Evolutionary conservation across 2,888 invertebrate species (phyloP), one percentile per base, ranked within the genome.

Genomic region (Clunio marinus): DNA sequence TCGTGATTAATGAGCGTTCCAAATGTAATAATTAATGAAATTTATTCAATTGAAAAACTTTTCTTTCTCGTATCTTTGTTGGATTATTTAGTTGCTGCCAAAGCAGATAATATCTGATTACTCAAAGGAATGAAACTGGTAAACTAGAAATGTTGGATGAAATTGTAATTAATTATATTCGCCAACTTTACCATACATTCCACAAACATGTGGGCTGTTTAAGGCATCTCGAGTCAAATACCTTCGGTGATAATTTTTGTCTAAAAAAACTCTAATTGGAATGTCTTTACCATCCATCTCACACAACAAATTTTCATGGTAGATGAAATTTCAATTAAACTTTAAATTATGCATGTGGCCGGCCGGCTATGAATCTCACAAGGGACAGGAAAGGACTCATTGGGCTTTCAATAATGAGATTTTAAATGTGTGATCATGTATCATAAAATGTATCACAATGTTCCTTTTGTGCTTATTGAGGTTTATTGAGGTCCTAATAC

Each of bases 381-480:
- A 22, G 51, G 51, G 51, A 51, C 51, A 15, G 25, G 27, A 25
- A 57, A 25, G 25, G 51, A 13, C 51, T 51, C 22, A 22, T 22
- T 27, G 57, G n/a, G 27, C 46, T 46, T 45, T 24, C 46, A 2
- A 27, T 66, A 55, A 66, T 66, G 66, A 55, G 63, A 20, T 55
- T 66, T 66, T 55, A 66, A 65, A 66, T 20, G 35, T 17, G 66
- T 66, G 66, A 32, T 55, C 27, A 55, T 55, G 66, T 66, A 51
- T 55, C 41, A 41, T 55, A 51, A 51, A 66, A 62, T 62, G 28
- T 55, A 15, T 27, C 28, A n/a, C n/a, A n/a, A n/a, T n/a, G n/a
- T n/a, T n/a, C n/a, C n/a, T n/a, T 15, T 41, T 3, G 25, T 28
- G 27, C 46, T 65, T 35, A 66, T 66, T 55, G 66, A 55, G 51